A percentile compares a stretch with the other conserved stretches of the same genome.
Conservation (phyloP, 2,888 invertebrate genomes). For the Andrena bucephala region DNA sequence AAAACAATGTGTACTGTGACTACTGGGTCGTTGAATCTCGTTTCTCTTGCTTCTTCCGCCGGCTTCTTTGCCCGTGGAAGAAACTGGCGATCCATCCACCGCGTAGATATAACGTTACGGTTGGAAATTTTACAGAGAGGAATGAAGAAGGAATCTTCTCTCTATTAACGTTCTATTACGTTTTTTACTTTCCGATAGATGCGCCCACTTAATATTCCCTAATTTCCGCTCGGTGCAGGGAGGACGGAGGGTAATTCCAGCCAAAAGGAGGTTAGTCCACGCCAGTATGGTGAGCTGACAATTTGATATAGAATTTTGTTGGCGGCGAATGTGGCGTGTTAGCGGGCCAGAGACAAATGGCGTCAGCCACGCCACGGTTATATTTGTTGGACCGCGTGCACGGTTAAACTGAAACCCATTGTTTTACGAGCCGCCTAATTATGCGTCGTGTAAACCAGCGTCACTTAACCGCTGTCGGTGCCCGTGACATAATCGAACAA, state of each 20-base stretch:
- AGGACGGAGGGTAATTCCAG: background rate
- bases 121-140: too few relatives aligned
- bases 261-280: background rate
- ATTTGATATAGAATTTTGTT: conserved; percentile 37
- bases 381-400: conserved; percentile 50
- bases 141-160: too few relatives aligned
- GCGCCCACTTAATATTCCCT: too few relatives aligned
- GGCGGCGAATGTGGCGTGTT: conserved; percentile 37
- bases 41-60: too few relatives aligned
- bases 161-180: too few relatives aligned
- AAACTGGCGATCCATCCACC: too few relatives aligned
- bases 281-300: background rate
- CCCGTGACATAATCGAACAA: conserved; percentile 57
- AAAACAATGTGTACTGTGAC: too few relatives aligned
- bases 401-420: conserved; percentile 46
- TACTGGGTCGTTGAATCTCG: too few relatives aligned
- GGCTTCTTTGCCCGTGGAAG: too few relatives aligned
- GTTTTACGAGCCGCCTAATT: conserved; percentile 59
- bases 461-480: conserved; percentile 48
- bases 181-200: too few relatives aligned
- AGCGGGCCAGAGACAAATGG: conserved; percentile 40
- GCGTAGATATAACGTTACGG: too few relatives aligned
- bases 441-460: conserved; percentile 53
- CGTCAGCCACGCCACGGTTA: conserved; percentile 24
- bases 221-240: background rate